These are phyloP conservation scores for Scomber scombrus DNA, from an alignment of 2,113 vertebrate species.

Conservation along the genomic window DNA sequence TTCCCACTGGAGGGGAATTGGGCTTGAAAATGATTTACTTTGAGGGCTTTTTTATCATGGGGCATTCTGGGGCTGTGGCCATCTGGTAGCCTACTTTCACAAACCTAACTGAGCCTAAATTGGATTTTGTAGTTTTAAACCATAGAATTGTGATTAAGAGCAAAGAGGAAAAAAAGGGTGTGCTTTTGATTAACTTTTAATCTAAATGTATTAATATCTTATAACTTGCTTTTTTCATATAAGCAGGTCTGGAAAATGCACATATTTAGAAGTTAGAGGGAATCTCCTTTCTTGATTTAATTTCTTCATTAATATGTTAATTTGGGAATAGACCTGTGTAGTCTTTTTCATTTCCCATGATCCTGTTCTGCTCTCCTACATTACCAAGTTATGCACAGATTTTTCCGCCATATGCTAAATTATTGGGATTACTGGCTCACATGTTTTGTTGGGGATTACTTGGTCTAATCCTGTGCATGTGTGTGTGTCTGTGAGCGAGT, in stretches of 20 bases:
- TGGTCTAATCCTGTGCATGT: constrained; percentile 37
- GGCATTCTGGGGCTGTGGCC: neutral
- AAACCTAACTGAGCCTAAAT: too few species aligned
- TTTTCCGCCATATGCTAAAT: constrained; percentile 54
- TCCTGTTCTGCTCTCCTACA: neutral
- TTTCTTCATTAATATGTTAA: neutral
- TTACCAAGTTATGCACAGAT: constrained; percentile 34
- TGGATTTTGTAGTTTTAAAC: too few species aligned
- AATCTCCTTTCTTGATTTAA: neutral
- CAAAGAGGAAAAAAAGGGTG: too few species aligned
- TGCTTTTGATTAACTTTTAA: too few species aligned
- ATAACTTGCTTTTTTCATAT: too few species aligned
- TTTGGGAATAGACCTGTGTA: neutral
- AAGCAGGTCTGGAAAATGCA: neutral
- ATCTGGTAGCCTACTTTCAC: too few species aligned
- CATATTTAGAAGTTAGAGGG: neutral
- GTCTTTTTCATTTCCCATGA: neutral
- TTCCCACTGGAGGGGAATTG: neutral
- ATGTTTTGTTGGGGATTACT: constrained; percentile 56
- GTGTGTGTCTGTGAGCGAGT: constrained; percentile 31
- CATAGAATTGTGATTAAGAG: too few species aligned
- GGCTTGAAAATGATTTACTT: too few species aligned
- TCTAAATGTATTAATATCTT: too few species aligned
- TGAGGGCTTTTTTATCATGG: neutral
- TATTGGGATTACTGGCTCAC: constrained; percentile 55